Evolutionary conservation across 2,888 invertebrate species (phyloP).

Genomic region (Drosophila borborema): DNA sequence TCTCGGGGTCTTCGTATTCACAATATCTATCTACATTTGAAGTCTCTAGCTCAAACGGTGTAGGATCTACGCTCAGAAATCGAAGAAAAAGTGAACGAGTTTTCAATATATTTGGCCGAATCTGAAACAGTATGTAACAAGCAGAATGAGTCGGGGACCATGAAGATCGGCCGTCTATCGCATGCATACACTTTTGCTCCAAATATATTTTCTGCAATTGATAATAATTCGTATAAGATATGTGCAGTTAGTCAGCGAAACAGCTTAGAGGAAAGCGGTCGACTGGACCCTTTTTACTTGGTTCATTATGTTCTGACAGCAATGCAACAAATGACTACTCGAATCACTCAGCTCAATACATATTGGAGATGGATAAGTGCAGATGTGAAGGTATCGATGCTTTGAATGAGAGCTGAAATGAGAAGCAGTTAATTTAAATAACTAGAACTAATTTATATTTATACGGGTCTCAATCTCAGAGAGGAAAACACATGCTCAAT

Average conservation of each 20-base stretch:
- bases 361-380: background rate
- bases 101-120: too few species aligned
- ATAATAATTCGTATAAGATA: too few species aligned
- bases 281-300: background rate
- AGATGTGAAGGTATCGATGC: background rate
- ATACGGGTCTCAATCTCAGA: constrained; percentile 50
- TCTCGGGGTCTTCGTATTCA: too few species aligned
- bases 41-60: too few species aligned
- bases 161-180: too few species aligned
- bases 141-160: too few species aligned
- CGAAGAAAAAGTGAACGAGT: too few species aligned
- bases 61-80: too few species aligned
- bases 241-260: background rate
- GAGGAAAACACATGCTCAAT: background rate
- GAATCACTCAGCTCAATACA: background rate
- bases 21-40: too few species aligned
- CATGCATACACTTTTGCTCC: too few species aligned
- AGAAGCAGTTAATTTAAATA: constrained; percentile 24
- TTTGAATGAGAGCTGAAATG: background rate
- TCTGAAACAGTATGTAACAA: too few species aligned
- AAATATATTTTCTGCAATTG: too few species aligned
- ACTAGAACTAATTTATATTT: constrained; percentile 13
- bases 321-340: background rate
- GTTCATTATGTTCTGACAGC: background rate
- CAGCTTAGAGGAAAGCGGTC: background rate